phyloP scores from a whole-genome alignment of 92 coral and sea anemone genomes.

The Phenganax subtilis region DNA sequence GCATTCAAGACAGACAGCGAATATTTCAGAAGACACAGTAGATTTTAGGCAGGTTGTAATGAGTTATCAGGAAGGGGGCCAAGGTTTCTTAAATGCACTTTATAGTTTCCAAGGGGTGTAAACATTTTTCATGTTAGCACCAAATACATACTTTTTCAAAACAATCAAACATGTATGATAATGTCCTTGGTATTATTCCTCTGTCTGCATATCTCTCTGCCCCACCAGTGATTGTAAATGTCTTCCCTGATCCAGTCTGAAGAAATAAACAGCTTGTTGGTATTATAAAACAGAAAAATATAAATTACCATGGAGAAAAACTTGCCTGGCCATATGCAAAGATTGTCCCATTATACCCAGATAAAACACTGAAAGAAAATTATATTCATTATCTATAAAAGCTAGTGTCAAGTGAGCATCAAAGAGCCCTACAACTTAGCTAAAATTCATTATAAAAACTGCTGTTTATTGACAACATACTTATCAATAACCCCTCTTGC shows the following conservation, averaged over 20 bases:
- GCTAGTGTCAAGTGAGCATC: neutral
- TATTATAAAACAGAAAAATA: neutral
- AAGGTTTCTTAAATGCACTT: too few relatives aligned
- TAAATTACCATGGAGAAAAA: neutral
- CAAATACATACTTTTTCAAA: conserved; percentile 66
- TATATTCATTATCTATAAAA: neutral
- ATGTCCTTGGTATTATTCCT: conserved; percentile 90
- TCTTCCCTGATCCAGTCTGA: conserved; percentile 98
- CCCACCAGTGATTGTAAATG: conserved; percentile 95
- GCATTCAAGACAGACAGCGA: neutral
- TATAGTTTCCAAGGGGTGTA: too few relatives aligned
- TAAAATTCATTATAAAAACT: neutral
- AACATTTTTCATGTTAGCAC: too few relatives aligned
- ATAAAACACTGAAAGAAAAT: conserved; percentile 62
- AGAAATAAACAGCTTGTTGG: neutral
- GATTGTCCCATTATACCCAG: conserved; percentile 94
- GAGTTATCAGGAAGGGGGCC: too few relatives aligned
- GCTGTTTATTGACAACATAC: conserved; percentile 47
- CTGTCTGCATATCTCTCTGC: conserved; percentile 90
- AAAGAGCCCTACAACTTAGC: too few relatives aligned
- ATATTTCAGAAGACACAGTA: too few relatives aligned
- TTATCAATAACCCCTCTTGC: conserved; percentile 94
- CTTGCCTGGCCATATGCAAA: conserved; percentile 99
- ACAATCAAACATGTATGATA: conserved; percentile 89
- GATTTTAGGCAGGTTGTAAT: too few relatives aligned